Conservation (phyloP, 2,888 invertebrate species). For the Morpho helenor region DNA sequence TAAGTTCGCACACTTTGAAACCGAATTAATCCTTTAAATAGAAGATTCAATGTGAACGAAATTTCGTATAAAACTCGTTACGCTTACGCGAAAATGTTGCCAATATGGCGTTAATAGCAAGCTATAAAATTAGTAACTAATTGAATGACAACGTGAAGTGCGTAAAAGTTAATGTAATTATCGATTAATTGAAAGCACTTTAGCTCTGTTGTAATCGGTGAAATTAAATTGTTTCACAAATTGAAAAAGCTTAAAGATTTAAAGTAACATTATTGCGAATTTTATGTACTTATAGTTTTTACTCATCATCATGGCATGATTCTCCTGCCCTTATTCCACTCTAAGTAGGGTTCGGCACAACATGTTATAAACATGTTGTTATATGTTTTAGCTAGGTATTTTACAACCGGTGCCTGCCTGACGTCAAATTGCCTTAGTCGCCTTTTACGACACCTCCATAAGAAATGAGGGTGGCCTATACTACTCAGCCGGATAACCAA, state of each 20-base stretch:
- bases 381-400: too few species aligned
- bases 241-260: neutral
- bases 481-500: too few species aligned
- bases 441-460: too few species aligned
- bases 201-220: slow-evolving; percentile 9
- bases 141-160: slow-evolving; percentile 12
- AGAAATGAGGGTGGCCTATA: too few species aligned
- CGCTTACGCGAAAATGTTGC: neutral
- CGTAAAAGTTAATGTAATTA: slow-evolving; percentile 7
- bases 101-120: slow-evolving; percentile 3
- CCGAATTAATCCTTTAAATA: too few species aligned
- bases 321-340: too few species aligned
- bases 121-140: slow-evolving; percentile 7
- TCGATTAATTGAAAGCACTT: slow-evolving; percentile 6
- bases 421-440: too few species aligned
- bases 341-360: too few species aligned
- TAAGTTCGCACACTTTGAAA: neutral
- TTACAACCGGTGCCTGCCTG: too few species aligned
- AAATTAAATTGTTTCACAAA: slow-evolving; percentile 10
- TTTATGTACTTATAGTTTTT: too few species aligned
- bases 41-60: neutral
- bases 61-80: neutral
- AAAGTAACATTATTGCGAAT: neutral
- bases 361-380: too few species aligned
- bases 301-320: too few species aligned